phyloP scores from a whole-genome alignment of 2,797 vertebrate species.

The Rhinatrema bivittatum region DNA sequence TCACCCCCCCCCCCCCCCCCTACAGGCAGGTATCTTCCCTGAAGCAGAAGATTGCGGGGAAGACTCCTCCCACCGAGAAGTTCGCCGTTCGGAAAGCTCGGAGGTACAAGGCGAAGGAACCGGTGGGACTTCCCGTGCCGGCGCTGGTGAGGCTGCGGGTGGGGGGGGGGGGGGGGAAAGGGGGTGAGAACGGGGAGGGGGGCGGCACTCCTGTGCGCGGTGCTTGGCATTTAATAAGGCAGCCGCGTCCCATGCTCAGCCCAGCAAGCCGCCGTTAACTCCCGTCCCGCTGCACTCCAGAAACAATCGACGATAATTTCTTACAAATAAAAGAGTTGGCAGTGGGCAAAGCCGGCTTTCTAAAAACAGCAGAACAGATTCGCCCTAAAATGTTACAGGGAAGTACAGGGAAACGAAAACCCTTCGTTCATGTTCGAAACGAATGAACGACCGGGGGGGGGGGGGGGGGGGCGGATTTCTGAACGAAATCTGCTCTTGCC shows the following conservation, averaged over 20 bases:
- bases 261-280: not conserved
- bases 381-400: no score
- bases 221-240: no score
- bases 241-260: no score
- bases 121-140: constrained; percentile 56
- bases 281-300: not conserved
- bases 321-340: no score
- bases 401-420: no score
- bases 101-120: constrained; percentile 55
- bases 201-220: no score
- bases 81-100: constrained; percentile 76
- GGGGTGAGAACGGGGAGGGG: no score
- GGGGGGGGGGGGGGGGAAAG: no score
- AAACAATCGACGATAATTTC: no score
- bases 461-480: not conserved
- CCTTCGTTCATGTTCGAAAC: not conserved
- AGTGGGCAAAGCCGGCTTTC: no score
- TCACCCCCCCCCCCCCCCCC: not conserved
- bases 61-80: constrained; percentile 78
- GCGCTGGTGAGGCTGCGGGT: constrained; percentile 65
- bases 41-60: constrained; percentile 80
- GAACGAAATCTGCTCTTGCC: no score
- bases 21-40: constrained; percentile 62
- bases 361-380: no score
- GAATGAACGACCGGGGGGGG: not conserved